Base-by-base conservation (phyloP, 2,797 vertebrate species). In the Coilia nasus region DNA sequence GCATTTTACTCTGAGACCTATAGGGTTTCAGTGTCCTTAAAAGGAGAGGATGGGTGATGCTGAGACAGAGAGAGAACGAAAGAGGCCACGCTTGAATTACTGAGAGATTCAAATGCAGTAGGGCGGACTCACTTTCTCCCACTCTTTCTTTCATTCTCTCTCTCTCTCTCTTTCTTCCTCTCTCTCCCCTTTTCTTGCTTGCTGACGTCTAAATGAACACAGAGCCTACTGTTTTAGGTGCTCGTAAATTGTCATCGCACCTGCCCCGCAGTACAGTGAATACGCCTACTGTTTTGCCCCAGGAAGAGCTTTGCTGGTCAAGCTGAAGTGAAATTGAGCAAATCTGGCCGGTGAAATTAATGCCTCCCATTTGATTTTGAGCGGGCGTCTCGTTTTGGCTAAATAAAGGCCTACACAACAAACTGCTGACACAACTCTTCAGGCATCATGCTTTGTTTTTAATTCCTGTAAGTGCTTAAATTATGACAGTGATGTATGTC, bases 201-300 rank as follows among this genome's bases (percentile, higher is more conserved):
- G 10, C 28, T 75, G 67, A 35, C 67, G 25, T 31, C 28, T 14
- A 75, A 75, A 75, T 28, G 67, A 75, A 75, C 67, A 75, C 67
- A 75, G 67, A 75, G 28, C 28, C 67, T 28, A 35, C 67, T 75
- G 67, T 75, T 41, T 75, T 35, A 75, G 67, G 67, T 75, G 67
- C 28, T 75, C 67, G 67, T 75, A 75, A 75, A 75, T 75, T 75
- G 67, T 75, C 67, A 75, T 75, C 67, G 28, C 67, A 75, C 67
- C 67, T 75, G 67, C 67, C 1, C 28, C 25, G 2, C 4, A 35
- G 67, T 41, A 75, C 28, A 19, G 15, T 75, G 67, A 75, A 75
- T 75, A 75, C 67, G 35, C 67, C 67, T 75, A 75, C 31, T 75
- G 67, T 75, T 75, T 41, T 23, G 12, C 4, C 15, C 28, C 28